Conservation (phyloP, 2,113 vertebrate genomes). For the Budorcas taxicolor region DNA sequence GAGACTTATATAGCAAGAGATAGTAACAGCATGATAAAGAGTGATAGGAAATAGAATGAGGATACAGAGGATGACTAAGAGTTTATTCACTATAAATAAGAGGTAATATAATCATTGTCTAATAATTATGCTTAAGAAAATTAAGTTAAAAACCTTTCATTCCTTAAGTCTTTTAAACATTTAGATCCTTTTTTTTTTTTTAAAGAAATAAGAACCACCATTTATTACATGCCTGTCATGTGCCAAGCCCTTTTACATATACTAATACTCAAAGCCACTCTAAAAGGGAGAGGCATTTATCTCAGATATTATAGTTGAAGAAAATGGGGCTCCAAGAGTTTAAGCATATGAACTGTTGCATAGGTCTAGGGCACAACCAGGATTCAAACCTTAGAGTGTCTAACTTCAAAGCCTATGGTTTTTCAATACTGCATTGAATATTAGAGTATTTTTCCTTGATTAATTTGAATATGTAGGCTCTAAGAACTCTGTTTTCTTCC, state of each 20-base stretch:
- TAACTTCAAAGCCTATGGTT: not conserved
- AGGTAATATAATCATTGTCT: not conserved
- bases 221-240: not conserved
- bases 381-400: not conserved
- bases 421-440: not conserved
- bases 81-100: not conserved
- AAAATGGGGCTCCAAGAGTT: not conserved
- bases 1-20: not conserved
- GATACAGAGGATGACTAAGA: not conserved
- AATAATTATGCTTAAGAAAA: not conserved
- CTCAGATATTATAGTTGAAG: not conserved
- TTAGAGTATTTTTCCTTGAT: not conserved
- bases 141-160: not conserved
- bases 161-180: not conserved
- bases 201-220: not conserved
- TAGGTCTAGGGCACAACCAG: not conserved
- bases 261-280: not conserved
- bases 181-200: not conserved
- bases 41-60: not conserved
- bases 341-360: not conserved
- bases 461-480: not conserved
- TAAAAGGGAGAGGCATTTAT: not conserved
- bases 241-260: not conserved
- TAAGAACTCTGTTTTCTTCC: not conserved
- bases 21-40: not conserved